These are phyloP conservation scores for Philhelius pedissequus DNA, from an alignment of 2,888 invertebrate genomes.

Conservation along the genomic window DNA sequence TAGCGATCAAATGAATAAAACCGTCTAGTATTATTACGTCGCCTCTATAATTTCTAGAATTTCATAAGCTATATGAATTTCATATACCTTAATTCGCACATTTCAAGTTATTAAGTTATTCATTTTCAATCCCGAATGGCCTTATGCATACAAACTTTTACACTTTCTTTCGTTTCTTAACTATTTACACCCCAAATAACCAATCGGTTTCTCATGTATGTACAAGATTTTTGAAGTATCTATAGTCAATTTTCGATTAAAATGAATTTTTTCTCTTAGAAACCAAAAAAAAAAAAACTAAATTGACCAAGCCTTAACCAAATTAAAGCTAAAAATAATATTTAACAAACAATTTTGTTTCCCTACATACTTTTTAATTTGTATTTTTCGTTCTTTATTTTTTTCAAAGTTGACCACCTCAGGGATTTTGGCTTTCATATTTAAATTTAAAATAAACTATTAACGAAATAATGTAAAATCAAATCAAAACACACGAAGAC, in stretches of 20 bases:
- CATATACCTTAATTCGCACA: neutral
- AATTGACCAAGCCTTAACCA: conserved; percentile 60
- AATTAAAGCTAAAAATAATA: conserved; percentile 18
- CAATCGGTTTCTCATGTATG: conserved; percentile 64
- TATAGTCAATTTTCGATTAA: conserved; percentile 46
- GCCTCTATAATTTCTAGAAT: too few species aligned
- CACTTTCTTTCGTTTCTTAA: neutral
- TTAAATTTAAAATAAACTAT: conserved; percentile 24
- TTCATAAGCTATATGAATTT: too few species aligned
- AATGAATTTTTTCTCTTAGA: conserved; percentile 21
- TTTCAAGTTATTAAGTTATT: neutral
- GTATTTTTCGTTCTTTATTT: conserved; percentile 1
- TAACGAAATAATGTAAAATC: conserved; percentile 3
- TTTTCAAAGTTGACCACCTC: conserved; percentile 59
- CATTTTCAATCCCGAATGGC: neutral
- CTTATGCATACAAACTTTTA: neutral
- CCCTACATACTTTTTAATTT: neutral
- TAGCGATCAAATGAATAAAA: too few species aligned
- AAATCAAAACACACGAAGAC: conserved; percentile 28
- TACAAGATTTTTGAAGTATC: conserved; percentile 58
- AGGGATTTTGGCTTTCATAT: conserved; percentile 69
- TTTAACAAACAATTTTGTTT: neutral
- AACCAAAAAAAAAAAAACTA: conserved; percentile 17
- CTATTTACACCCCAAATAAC: conserved; percentile 38
- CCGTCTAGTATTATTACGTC: too few species aligned